These are phyloP conservation scores for Colinus virginianus DNA, from an alignment of 2,113 vertebrate genomes.

Conservation along the genomic window DNA sequence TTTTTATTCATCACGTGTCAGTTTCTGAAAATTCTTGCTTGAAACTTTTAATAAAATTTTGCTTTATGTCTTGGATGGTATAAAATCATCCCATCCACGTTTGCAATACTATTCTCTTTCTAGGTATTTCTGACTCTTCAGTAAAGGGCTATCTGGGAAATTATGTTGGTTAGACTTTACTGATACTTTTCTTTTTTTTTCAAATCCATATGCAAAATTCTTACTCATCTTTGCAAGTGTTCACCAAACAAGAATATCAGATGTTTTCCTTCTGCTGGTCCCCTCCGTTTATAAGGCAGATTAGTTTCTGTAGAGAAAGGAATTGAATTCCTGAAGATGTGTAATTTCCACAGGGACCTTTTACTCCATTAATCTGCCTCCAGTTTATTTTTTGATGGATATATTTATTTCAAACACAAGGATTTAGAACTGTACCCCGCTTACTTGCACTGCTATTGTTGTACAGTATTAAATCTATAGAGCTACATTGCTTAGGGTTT, in stretches of 20 bases:
- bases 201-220: not conserved
- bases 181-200: not conserved
- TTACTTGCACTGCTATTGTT: not conserved
- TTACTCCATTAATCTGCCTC: not conserved
- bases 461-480: not conserved
- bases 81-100: not conserved
- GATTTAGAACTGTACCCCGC: not conserved
- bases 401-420: not conserved
- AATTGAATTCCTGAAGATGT: not conserved
- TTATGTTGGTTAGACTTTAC: constrained; percentile 1
- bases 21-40: not conserved
- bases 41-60: not conserved
- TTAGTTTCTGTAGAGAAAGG: not conserved
- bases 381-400: not conserved
- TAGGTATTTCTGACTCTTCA: constrained; percentile 11
- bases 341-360: not conserved
- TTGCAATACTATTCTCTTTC: not conserved
- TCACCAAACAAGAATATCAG: not conserved
- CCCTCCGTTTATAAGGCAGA: not conserved
- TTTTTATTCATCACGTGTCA: constrained; percentile 1
- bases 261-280: not conserved
- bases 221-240: not conserved
- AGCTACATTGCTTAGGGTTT: not conserved
- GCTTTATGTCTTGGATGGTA: not conserved
- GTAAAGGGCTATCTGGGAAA: constrained; percentile 63